Evolutionary conservation across 2,888 invertebrate species (phyloP).

Genomic region (Lamellibrachia columna): DNA sequence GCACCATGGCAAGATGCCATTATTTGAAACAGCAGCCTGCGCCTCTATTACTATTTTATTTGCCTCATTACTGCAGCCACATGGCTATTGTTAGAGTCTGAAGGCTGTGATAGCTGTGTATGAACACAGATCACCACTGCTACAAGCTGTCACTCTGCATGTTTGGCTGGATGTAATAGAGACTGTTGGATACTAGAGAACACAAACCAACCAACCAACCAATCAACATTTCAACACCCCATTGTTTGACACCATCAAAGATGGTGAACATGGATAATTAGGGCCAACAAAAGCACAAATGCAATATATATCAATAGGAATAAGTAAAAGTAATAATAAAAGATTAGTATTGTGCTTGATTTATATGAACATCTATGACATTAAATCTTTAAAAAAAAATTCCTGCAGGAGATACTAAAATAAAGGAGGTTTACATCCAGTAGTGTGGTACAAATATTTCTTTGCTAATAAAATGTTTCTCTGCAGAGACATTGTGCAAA

Average conservation of each 20-base stretch:
- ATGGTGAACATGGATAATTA: background rate
- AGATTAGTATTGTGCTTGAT: background rate
- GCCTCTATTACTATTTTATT: constrained; percentile 24
- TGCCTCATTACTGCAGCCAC: constrained; percentile 23
- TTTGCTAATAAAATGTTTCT: background rate
- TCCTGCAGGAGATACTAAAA: background rate
- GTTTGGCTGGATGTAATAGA: background rate
- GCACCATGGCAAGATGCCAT: constrained; percentile 21
- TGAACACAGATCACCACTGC: constrained; percentile 13
- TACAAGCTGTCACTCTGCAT: background rate
- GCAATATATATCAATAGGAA: background rate
- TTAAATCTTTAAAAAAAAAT: no score
- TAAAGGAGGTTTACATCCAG: background rate
- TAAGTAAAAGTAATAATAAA: background rate
- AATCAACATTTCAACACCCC: constrained; percentile 6
- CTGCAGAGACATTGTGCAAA: no score
- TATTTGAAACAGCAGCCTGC: constrained; percentile 16
- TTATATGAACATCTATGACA: no score
- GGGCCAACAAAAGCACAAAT: background rate
- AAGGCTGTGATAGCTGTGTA: constrained; percentile 8
- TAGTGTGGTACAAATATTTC: background rate
- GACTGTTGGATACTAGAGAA: background rate
- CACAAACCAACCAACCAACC: background rate
- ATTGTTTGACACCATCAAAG: constrained; percentile 14
- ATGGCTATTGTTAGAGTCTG: constrained; percentile 24